These are phyloP conservation scores for Taxidea taxus DNA, from an alignment of 2,113 vertebrate genomes.

Conservation along the genomic window DNA sequence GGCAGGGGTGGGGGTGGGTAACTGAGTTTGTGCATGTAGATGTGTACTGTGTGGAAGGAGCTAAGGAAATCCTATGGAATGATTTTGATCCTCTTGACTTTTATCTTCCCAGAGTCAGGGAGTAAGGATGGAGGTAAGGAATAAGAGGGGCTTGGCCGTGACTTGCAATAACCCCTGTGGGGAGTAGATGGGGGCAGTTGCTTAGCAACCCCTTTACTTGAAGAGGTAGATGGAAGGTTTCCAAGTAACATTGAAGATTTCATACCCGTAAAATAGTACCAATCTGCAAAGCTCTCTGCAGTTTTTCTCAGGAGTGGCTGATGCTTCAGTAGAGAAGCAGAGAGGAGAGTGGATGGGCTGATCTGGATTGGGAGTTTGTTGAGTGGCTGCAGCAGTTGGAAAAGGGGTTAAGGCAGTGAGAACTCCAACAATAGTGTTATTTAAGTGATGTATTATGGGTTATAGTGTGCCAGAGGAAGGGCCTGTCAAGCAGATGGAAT, in stretches of 20 bases:
- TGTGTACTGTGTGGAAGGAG: neutral
- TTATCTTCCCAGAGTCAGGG: neutral
- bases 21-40: neutral
- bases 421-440: neutral
- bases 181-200: neutral
- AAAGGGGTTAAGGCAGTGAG: neutral
- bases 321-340: neutral
- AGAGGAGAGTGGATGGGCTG: neutral
- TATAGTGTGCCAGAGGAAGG: neutral
- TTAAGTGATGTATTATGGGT: neutral
- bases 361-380: neutral
- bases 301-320: neutral
- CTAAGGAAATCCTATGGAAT: neutral
- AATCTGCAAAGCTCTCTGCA: neutral
- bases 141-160: neutral
- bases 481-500: no score
- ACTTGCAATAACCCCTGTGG: neutral
- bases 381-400: neutral
- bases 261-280: no score
- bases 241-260: no score
- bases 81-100: neutral
- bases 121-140: neutral
- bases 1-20: neutral
- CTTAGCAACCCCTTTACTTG: neutral
- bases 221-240: neutral